These are phyloP conservation scores for Drosophila persimilis DNA, from an alignment of 1,140 invertebrate genomes.

Conservation along the genomic window DNA sequence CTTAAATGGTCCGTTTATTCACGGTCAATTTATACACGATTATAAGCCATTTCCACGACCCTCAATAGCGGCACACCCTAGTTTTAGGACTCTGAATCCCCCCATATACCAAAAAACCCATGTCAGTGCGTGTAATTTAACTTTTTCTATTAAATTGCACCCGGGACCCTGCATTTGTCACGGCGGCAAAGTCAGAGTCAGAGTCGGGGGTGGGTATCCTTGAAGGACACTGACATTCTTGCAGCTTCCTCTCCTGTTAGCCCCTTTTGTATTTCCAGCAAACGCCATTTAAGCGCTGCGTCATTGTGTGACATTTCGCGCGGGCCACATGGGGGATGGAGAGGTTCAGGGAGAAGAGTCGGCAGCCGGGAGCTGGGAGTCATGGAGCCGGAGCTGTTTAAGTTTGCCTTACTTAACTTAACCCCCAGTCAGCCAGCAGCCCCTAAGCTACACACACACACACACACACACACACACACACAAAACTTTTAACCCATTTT, in stretches of 20 bases:
- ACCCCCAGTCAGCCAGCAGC: constrained; percentile 37
- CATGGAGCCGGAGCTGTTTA: constrained; percentile 16
- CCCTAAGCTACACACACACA: background rate
- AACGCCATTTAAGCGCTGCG: constrained; percentile 69
- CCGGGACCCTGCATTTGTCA: constrained; percentile 68
- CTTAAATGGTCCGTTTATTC: no score
- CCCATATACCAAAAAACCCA: background rate
- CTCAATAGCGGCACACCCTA: background rate
- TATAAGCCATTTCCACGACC: no score
- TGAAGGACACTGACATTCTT: constrained; percentile 59
- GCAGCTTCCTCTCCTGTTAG: background rate
- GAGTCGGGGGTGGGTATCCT: constrained; percentile 49
- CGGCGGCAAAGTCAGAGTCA: constrained; percentile 26
- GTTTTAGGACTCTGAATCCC: background rate
- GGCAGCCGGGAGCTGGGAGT: background rate
- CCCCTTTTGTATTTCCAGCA: constrained; percentile 31
- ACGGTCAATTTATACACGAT: no score
- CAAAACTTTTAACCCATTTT: constrained; percentile 71
- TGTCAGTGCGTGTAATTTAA: constrained; percentile 74
- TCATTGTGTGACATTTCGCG: constrained; percentile 74
- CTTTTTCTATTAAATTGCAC: constrained; percentile 79
- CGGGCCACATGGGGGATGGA: constrained; percentile 19
- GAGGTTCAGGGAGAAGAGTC: no score
- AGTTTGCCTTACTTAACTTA: constrained; percentile 62
- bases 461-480: constrained; percentile 15